phyloP scores from a whole-genome alignment of 2,797 vertebrate species.

The Menidia menidia region DNA sequence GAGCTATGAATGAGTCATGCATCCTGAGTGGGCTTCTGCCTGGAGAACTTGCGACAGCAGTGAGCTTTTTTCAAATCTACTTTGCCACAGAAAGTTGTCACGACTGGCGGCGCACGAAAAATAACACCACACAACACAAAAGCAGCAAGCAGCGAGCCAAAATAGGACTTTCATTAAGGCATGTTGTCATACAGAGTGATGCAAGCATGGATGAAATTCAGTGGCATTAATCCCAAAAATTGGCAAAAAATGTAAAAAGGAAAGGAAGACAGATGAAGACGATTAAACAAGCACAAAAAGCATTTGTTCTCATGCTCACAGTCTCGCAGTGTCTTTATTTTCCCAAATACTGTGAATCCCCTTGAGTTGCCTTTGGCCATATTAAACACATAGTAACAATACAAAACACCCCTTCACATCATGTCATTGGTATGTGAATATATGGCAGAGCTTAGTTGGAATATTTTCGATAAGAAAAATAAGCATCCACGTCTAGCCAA shows the following conservation, averaged over 20 bases:
- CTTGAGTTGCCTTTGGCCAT: too few species aligned
- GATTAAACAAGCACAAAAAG: neutral
- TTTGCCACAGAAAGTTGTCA: constrained; percentile 74
- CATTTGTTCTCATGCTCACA: too few species aligned
- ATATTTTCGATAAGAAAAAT: constrained; percentile 18
- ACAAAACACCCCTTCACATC: constrained; percentile 9
- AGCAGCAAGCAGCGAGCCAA: constrained; percentile 26
- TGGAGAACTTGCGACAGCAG: constrained; percentile 61
- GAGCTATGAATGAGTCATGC: constrained; percentile 85
- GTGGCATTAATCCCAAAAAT: neutral
- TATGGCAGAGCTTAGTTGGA: neutral
- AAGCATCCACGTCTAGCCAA: constrained; percentile 17
- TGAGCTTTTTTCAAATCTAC: constrained; percentile 72
- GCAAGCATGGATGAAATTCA: neutral
- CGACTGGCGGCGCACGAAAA: constrained; percentile 37
- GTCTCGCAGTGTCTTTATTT: too few species aligned
- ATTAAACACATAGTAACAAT: neutral
- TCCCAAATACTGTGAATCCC: too few species aligned
- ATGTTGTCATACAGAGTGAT: constrained; percentile 14
- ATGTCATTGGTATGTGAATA: neutral
- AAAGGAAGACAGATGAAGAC: neutral
- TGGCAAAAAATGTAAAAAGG: neutral
- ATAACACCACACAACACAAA: constrained; percentile 27
- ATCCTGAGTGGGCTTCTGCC: constrained; percentile 73
- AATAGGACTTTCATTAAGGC: constrained; percentile 27